Conservation (phyloP, 2,113 vertebrate species). For the Pseudorectes ferrugineus region DNA sequence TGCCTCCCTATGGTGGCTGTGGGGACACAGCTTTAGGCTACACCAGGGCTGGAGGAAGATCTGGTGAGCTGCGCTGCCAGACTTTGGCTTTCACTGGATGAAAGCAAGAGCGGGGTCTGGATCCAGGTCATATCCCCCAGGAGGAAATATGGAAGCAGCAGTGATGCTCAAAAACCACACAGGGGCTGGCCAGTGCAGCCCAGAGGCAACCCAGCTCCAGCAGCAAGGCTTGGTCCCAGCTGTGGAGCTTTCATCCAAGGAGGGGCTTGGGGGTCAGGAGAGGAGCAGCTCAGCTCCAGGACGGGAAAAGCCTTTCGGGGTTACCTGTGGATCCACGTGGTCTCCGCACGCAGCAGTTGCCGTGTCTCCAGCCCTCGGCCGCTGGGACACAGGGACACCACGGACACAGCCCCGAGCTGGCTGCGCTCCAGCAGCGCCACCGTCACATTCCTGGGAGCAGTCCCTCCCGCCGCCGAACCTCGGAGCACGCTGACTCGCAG, state of each 20-base stretch:
- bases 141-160: background rate
- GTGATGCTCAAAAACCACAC: background rate
- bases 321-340: background rate
- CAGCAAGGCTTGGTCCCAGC: background rate
- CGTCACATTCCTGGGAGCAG: background rate
- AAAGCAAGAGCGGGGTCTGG: background rate
- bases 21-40: background rate
- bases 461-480: background rate
- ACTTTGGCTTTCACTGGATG: background rate
- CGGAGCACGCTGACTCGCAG: background rate
- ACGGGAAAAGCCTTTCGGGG: background rate
- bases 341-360: background rate
- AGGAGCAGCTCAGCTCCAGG: background rate
- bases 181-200: background rate
- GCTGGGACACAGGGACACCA: background rate
- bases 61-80: background rate
- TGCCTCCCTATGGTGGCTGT: fast-evolving
- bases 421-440: fast-evolving
- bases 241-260: background rate
- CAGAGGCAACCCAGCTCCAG: background rate
- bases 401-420: background rate
- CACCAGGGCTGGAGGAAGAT: no score
- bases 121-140: no score
- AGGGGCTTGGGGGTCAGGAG: background rate
- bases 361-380: fast-evolving